Percentiles rank a stretch among this genome's conserved stretches.
Evolutionary conservation across 2,797 vertebrate genomes (phyloP).

Genomic region (Lutjanus campechanus): DNA sequence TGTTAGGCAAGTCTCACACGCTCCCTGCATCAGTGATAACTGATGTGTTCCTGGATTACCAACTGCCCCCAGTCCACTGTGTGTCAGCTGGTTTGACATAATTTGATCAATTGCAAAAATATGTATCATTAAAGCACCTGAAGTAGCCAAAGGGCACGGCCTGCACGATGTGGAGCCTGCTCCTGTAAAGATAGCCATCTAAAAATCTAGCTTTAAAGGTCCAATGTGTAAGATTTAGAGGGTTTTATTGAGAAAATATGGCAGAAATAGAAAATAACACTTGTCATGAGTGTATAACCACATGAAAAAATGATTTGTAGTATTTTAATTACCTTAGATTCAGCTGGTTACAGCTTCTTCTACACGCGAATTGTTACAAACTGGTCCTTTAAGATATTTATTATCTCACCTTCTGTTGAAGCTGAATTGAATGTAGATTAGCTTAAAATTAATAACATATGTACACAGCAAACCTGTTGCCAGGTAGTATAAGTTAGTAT

Average conservation of each 20-base stretch:
- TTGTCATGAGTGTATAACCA: no score
- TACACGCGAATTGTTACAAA: no score
- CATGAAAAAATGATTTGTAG: no score
- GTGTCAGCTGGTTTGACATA: neutral
- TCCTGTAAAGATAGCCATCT: neutral
- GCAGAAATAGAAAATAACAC: no score
- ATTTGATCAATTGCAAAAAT: neutral
- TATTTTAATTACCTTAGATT: no score
- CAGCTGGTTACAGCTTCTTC: no score
- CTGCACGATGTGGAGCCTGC: neutral
- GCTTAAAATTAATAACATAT: no score
- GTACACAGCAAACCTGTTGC: no score
- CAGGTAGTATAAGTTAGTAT: no score
- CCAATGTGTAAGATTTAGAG: no score
- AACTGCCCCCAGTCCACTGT: neutral
- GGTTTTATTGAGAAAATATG: no score
- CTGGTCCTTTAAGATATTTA: neutral
- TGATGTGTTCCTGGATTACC: neutral
- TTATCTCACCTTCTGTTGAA: neutral
- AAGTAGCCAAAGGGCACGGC: neutral
- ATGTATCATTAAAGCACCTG: neutral
- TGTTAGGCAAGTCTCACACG: neutral
- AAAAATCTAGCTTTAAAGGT: neutral
- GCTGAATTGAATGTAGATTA: no score
- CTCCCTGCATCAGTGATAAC: neutral